Percentiles rank a stretch among this genome's conserved stretches.
Evolutionary conservation across 2,888 invertebrate species (phyloP).

Genomic region (Suillia variegata): DNA sequence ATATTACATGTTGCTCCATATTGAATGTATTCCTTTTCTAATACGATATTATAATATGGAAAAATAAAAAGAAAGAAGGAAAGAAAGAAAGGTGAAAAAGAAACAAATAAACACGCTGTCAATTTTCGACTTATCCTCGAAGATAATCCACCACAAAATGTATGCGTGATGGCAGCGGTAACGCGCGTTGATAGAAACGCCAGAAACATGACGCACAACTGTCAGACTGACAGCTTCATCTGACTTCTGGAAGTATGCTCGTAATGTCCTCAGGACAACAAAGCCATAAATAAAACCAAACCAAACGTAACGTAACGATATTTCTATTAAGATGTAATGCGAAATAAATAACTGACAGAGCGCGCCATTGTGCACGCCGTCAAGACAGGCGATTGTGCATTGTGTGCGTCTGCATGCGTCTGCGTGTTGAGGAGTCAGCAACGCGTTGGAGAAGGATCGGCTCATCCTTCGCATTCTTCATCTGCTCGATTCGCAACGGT

Average conservation of each 20-base stretch:
- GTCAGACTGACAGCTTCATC: slow-evolving; percentile 3
- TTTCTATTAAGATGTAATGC: slow-evolving; percentile 5
- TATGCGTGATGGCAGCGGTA: neutral
- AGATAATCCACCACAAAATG: slow-evolving; percentile 7
- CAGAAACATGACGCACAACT: neutral
- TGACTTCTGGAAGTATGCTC: slow-evolving; percentile 14
- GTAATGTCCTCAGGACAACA: too few species aligned
- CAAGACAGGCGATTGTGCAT: too few species aligned
- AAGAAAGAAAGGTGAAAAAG: too few species aligned
- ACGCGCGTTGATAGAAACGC: slow-evolving; percentile 9
- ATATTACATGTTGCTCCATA: slow-evolving; percentile 1
- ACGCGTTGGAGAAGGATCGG: too few species aligned
- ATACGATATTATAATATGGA: neutral
- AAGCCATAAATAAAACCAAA: too few species aligned
- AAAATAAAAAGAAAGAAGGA: too few species aligned
- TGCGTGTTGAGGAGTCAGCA: neutral
- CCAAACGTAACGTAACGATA: too few species aligned
- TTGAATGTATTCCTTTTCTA: too few species aligned
- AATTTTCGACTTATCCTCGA: slow-evolving; percentile 8
- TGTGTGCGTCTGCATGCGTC: neutral
- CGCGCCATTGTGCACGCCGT: too few species aligned
- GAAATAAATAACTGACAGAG: slow-evolving; percentile 14
- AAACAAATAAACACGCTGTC: neutral
- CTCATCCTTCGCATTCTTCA: slow-evolving; percentile 5
- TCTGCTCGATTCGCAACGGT: slow-evolving; percentile 15